Evolutionary conservation across 2,888 invertebrate genomes (phyloP), one percentile per base, ranked within the genome.

Genomic region (Nomada ruficornis): DNA sequence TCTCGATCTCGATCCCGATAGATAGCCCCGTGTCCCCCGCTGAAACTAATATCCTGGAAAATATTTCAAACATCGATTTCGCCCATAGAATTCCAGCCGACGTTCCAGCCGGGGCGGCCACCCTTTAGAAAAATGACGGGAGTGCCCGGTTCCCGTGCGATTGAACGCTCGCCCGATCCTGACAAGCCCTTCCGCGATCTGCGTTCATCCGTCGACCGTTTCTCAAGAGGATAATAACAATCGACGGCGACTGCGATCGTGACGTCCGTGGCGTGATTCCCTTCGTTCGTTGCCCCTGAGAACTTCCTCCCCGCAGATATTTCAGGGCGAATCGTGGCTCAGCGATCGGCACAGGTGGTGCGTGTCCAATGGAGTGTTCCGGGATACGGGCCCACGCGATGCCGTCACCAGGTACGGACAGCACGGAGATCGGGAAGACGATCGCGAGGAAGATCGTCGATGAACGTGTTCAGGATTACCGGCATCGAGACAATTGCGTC

Each of bases 21-120:
- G 62, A 67, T 47, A 57, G 44, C 42, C 50, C 47, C 13, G 44
- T 55, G 50, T 18, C 42, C 64, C 36, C 50, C 26, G 62, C 52
- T n/a, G 59, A 74, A 86, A 83, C 88, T 88, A 87, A 87, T 87
- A 87, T 88, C 75, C 69, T n/a, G 26, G 84, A 80, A 84, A 82
- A 87, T 88, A 88, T 88, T 76, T 84, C 75, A 42, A 54, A 72
- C 84, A 84, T 86, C 86, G 84, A 84, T 88, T 87, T 77, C 68
- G 63, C 62, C 81, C 54, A 65, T 63, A 80, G 80, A 86, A 88
- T 84, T 88, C 86, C 84, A 74, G 71, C 29, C 76, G 67, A 73
- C 88, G 82, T 88, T 86, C 88, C 86, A 76, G 59, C 44, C 71
- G 10, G 59, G 74, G 54, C 60, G 47, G 70, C 55, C 50, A 57